Evolutionary conservation across 2,888 invertebrate genomes (phyloP).

Genomic region (Blastobasis lacticolella): DNA sequence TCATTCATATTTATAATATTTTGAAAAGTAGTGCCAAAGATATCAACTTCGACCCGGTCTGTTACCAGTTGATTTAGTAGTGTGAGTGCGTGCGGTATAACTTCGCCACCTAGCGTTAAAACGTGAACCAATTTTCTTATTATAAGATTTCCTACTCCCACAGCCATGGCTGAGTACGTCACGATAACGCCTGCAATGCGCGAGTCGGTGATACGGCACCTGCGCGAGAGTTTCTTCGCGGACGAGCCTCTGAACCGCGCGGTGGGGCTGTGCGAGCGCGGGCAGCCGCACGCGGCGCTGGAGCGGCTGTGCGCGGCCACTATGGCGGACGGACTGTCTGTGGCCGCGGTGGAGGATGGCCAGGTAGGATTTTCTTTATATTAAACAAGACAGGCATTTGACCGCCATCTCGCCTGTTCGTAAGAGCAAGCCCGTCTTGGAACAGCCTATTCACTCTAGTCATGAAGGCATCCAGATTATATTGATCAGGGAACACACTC

Average conservation of each 20-base stretch:
- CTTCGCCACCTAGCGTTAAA: neutral
- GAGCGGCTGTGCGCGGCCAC: slow-evolving; percentile 83
- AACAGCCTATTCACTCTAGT: no score
- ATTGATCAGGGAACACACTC: no score
- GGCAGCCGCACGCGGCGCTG: slow-evolving; percentile 80
- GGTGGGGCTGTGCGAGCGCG: slow-evolving; percentile 81
- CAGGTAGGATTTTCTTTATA: slow-evolving; percentile 70
- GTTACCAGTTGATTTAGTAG: no score
- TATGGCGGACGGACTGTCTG: slow-evolving; percentile 82
- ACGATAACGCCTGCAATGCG: slow-evolving; percentile 51
- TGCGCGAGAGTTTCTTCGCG: slow-evolving; percentile 84
- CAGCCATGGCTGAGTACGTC: slow-evolving; percentile 44
- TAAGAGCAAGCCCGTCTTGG: no score
- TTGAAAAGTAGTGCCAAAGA: no score
- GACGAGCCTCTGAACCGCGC: slow-evolving; percentile 89
- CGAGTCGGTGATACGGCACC: slow-evolving; percentile 79
- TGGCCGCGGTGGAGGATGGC: slow-evolving; percentile 78
- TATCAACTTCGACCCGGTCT: no score
- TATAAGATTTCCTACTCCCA: no score
- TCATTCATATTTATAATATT: no score
- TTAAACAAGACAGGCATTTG: no score
- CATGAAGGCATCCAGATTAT: no score
- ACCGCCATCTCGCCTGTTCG: no score
- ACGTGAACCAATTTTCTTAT: no score
- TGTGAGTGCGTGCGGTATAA: neutral